These are phyloP conservation scores for Phalacrocorax brasilianus DNA, from an alignment of 2,113 vertebrate species.

Conservation along the genomic window DNA sequence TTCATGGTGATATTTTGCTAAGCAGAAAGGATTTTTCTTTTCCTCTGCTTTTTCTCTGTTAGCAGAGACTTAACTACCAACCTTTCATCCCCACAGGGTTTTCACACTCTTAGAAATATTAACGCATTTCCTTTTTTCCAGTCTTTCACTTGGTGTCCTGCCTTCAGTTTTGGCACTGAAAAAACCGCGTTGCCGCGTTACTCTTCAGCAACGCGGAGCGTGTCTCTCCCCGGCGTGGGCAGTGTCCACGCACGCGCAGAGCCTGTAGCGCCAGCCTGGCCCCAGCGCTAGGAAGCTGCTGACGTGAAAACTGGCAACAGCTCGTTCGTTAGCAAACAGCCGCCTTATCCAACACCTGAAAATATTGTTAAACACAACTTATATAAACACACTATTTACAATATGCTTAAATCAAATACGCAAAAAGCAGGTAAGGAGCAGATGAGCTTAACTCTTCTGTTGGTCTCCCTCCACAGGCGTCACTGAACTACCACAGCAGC, in stretches of 20 bases:
- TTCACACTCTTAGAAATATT: background rate
- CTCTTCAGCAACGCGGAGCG: too few species aligned
- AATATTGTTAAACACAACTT: background rate
- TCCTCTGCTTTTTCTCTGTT: background rate
- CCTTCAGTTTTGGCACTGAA: background rate
- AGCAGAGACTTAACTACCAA: background rate
- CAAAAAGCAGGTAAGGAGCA: fast-evolving
- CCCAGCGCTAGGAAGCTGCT: background rate
- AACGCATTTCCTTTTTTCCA: background rate
- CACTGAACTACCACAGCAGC: slow-evolving; percentile 86
- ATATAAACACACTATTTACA: fast-evolving
- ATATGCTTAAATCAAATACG: fast-evolving
- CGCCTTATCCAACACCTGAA: background rate
- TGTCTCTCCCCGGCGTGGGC: too few species aligned
- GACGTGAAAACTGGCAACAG: background rate
- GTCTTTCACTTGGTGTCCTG: background rate
- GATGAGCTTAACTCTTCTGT: fast-evolving
- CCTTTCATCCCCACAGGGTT: background rate
- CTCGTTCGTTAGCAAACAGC: background rate
- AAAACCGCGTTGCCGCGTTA: background rate
- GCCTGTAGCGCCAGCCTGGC: background rate
- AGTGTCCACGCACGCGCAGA: fast-evolving
- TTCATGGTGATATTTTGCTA: background rate
- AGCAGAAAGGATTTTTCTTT: background rate
- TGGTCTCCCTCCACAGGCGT: slow-evolving; percentile 65